Percentiles rank a stretch among this genome's conserved stretches.
Evolutionary conservation across 2,888 invertebrate species (phyloP).

Genomic region (Drosophila mimica): DNA sequence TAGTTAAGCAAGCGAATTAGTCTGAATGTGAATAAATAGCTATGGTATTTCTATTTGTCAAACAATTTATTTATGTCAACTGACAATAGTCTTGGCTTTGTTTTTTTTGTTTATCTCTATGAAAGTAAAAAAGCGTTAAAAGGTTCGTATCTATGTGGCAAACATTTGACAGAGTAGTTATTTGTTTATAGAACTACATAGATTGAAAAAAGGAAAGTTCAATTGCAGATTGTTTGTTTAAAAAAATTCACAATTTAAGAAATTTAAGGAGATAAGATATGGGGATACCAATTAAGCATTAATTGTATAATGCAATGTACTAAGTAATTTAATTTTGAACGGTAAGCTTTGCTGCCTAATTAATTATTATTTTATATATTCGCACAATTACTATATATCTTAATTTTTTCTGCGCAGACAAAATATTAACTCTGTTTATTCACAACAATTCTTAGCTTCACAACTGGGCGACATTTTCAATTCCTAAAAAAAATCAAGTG

Average conservation of each 20-base stretch:
- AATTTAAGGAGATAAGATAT: not conserved
- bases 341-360: not conserved
- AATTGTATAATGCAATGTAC: not conserved
- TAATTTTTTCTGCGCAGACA: not conserved
- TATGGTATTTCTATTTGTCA: not conserved
- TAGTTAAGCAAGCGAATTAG: constrained; percentile 82
- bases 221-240: not conserved
- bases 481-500: not conserved
- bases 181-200: not conserved
- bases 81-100: constrained; percentile 1
- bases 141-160: not conserved
- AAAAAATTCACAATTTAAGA: not conserved
- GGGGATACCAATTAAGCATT: not conserved
- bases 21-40: not conserved
- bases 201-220: not conserved
- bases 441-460: not conserved
- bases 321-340: not conserved
- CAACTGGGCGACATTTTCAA: not conserved
- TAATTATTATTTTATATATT: not conserved
- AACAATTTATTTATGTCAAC: constrained; percentile 4
- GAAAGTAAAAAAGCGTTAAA: not conserved
- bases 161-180: not conserved
- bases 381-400: not conserved
- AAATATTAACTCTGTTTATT: not conserved
- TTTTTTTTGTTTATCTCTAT: not conserved